Evolutionary conservation across 2,797 vertebrate species (phyloP), one percentile per base, ranked within the genome.

Genomic region (Dromococcyx pavoninus): DNA sequence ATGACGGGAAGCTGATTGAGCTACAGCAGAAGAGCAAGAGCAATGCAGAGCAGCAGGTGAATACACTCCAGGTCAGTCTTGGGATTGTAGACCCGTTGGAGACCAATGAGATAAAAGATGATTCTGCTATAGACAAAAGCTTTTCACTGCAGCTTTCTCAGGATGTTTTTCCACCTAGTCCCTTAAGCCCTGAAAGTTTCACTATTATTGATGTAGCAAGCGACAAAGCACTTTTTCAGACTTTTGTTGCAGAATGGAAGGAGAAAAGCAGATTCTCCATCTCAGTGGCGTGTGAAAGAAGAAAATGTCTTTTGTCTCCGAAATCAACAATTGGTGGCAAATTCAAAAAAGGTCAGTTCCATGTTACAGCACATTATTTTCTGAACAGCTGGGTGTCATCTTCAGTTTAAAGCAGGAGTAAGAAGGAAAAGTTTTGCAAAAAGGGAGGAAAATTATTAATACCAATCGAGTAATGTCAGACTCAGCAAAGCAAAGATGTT

Each of bases 161-260:
- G 96, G 98, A 98, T 77, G 94, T 87, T 4, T 95, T 95, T 5
- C 96, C 95, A 32, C 92, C 93, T 21, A 41, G 93, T 78, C 96
- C 98, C 16, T 97, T 97, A 96, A 98, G 97, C 96, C 96, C 98
- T 3, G 98, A 98, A 76, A 94, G 78, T 41, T 99, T 99, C 95
- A 97, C 98, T 61, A 98, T 99, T 92, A 98, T 99, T 60, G 99
- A 99, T 32, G 99, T 99, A 91, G 99, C 98, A 33, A 99, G 99
- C 5, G 94, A 99, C 96, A 97, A 96, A 88, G 89, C 78, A 56
- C 99, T 99, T 65, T 99, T 99, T 79, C 94, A 98, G 92, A 99
- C 98, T 5, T 99, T 99, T 85, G 46, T 99, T 60, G 95, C 97
- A 32, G 99, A 99, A 90, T 99, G 99, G 99, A 98, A 96, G 93